Base-by-base conservation (phyloP, 2,797 vertebrate species). In the Nannoperca australis region DNA sequence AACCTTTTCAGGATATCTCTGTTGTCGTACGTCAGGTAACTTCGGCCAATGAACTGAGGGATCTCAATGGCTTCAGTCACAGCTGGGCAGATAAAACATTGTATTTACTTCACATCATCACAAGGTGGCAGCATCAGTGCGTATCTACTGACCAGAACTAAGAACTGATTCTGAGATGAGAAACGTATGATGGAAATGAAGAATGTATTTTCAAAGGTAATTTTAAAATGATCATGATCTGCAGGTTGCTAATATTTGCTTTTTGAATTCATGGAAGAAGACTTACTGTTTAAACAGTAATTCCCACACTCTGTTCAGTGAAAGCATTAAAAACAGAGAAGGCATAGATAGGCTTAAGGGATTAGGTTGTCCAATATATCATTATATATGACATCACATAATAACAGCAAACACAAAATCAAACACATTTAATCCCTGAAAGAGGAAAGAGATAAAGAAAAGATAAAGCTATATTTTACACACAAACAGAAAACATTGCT, bases 231-330 rank as follows among this genome's bases (percentile, higher is more conserved):
- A 55, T 42, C 3, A 15, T 36, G 4, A 50, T 58, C 18, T 18
- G 12, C 5, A 60, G 2, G 17, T 18, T 47, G 4, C 13, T 32
- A 6, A 15, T 22, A 32, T 56, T 7, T 78, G 20, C 1, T 50
- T 60, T 60, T 44, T 49, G 1, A 73, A 60, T 44, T 34, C 13
- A 73, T 44, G 14, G 8, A 85, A 78, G 44, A 81, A 47, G 76
- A 98, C 98, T 99, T 97, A 99, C 98, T 97, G 93, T 99, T 99
- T 85, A 98, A 93, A 94, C 98, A 99, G 92, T 99, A 97, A 95
- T 97, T 98, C 86, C 97, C 98, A 96, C 98, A 99, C 84, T 98
- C 98, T 99, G 94, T 83, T 93, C 91, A 96, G 92, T 91, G 88
- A 91, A 95, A 95, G 90, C 92, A 86, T 84, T 82, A 78, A 91